phyloP scores from a whole-genome alignment of 2,113 vertebrate species.

The Catharus bicknelli region DNA sequence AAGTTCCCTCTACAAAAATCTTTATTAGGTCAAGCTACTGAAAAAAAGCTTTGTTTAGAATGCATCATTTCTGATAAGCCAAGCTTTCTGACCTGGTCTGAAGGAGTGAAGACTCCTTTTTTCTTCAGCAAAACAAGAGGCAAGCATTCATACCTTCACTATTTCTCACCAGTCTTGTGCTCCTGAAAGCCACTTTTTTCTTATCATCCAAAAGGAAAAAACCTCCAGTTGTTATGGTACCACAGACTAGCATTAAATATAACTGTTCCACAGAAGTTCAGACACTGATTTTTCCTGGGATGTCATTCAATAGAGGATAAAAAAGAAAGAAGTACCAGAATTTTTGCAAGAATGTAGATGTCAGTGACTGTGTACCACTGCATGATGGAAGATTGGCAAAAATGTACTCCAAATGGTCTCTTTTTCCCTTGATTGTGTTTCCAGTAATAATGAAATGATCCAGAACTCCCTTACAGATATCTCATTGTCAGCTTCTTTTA shows the following conservation, averaged over 20 bases:
- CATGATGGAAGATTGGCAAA: neutral
- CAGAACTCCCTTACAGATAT: neutral
- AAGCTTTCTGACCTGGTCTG: neutral
- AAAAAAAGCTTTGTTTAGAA: neutral
- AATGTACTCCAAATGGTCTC: neutral
- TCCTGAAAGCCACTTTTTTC: neutral
- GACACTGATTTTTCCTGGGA: neutral
- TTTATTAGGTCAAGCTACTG: neutral
- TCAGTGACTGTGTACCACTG: neutral
- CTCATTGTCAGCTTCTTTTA: neutral
- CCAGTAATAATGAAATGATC: neutral
- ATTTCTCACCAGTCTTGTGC: neutral
- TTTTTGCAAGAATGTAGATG: neutral
- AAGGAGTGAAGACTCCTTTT: neutral
- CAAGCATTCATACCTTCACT: neutral
- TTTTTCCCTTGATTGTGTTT: neutral
- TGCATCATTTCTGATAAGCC: neutral
- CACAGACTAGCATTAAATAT: neutral
- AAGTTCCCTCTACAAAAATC: neutral
- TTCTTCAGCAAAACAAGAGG: neutral
- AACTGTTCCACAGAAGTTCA: neutral
- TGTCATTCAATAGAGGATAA: neutral
- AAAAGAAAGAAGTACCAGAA: neutral
- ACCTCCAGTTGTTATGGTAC: fast-evolving
- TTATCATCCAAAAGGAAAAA: neutral